Base-by-base conservation (phyloP, 2,113 vertebrate genomes). In the Reinhardtius hippoglossoides region DNA sequence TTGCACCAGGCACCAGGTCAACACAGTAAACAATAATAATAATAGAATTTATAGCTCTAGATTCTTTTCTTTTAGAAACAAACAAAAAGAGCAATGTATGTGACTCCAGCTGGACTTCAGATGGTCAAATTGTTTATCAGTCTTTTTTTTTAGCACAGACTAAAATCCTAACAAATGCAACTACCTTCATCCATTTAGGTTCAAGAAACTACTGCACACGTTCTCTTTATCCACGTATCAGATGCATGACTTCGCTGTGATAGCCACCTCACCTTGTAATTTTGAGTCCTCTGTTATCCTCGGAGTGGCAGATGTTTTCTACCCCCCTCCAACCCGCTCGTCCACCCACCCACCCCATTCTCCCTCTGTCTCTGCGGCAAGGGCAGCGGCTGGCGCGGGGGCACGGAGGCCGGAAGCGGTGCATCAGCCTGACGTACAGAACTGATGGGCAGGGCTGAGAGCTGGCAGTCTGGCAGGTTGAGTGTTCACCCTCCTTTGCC, bases 391-490 rank as follows among this genome's bases (percentile, higher is more conserved):
- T 85, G 85, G 87, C 44, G 67, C 50, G 26, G 85, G 88, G 87
- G 86, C 83, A 80, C 76, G 78, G 83, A 83, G 90, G 91, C 87
- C 74, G 77, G 81, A 82, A 88, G 90, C 62, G 76, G 91, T 82
- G 86, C 92, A 89, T 88, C 91, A 91, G 91, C 93, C 92, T 97
- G 97, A 96, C 95, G 95, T 93, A 93, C 93, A 91, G 95, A 93
- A 97, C 95, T 97, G 96, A 98, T 96, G 94, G 95, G 93, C 93
- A 93, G 91, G 90, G 93, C 94, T 92, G 95, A 92, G 90, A 88
- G 76, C 68, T 64, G 83, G 83, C 83, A 86, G 87, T 76, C 89
- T 95, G 95, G 95, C 94, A 94, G 95, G 94, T 94, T 94, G 92
- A 95, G 94, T 91, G 95, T 95, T 96, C 89, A 55, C 85, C 90